These are phyloP conservation scores for Xylophagus ater DNA, from an alignment of 2,888 invertebrate species.

Conservation along the genomic window DNA sequence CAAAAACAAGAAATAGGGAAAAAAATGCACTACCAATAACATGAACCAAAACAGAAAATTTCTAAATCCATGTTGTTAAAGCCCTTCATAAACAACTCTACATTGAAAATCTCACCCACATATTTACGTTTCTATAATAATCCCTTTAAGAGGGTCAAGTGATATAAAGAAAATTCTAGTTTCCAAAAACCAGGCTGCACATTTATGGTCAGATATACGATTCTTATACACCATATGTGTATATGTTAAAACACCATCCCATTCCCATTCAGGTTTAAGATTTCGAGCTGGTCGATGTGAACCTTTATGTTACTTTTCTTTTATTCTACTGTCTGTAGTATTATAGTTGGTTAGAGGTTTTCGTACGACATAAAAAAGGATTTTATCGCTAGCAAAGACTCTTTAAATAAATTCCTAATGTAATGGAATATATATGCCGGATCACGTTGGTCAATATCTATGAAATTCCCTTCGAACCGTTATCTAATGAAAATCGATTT, in stretches of 20 bases:
- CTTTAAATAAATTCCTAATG: slow-evolving; percentile 8
- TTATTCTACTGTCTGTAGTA: slow-evolving; percentile 7
- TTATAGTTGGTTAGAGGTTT: slow-evolving; percentile 10
- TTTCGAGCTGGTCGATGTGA: no score
- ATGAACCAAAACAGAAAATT: no score
- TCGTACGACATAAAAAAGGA: slow-evolving; percentile 9
- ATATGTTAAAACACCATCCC: no score
- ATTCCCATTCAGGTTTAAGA: no score
- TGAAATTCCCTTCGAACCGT: neutral
- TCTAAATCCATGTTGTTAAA: no score
- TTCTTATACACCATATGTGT: no score
- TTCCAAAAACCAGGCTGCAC: slow-evolving; percentile 9
- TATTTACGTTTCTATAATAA: slow-evolving; percentile 5
- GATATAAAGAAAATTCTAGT: slow-evolving; percentile 8
- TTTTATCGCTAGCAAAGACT: slow-evolving; percentile 8
- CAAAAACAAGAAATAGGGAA: no score
- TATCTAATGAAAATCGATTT: slow-evolving; percentile 6
- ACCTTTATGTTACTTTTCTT: slow-evolving; percentile 7
- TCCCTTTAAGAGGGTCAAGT: slow-evolving; percentile 10
- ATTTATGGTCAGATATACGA: no score
- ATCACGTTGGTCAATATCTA: slow-evolving; percentile 5
- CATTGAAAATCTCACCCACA: slow-evolving; percentile 6
- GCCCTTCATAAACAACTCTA: slow-evolving; percentile 8
- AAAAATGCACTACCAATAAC: no score
- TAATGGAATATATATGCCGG: slow-evolving; percentile 7